phyloP scores from a whole-genome alignment of 2,888 invertebrate species.

The Kryphioiulus occultus region DNA sequence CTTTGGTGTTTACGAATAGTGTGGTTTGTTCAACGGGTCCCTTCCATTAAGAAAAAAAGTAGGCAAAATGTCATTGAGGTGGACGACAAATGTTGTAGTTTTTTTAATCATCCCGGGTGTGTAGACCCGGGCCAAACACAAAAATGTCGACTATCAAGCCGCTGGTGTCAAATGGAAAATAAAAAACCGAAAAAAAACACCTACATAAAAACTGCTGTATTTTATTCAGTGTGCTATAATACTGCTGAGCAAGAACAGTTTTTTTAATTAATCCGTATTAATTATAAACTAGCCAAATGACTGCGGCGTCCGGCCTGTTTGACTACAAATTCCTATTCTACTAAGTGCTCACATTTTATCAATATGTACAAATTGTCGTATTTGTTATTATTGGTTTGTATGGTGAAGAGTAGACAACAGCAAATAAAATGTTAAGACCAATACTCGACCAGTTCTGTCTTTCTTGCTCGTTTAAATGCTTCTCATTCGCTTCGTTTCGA shows the following conservation, averaged over 20 bases:
- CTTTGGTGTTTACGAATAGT: constrained; percentile 50
- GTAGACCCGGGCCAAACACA: constrained; percentile 31
- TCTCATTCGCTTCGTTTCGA: background rate
- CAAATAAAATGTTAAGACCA: constrained; percentile 54
- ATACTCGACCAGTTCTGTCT: constrained; percentile 11
- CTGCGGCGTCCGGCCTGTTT: constrained; percentile 47
- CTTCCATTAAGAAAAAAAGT: constrained; percentile 43
- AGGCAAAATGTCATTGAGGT: constrained; percentile 42
- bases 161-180: constrained; percentile 8
- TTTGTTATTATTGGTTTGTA: constrained; percentile 55
- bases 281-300: constrained; percentile 39
- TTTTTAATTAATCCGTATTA: constrained; percentile 39
- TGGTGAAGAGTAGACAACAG: constrained; percentile 54
- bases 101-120: constrained; percentile 29
- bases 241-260: constrained; percentile 39
- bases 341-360: constrained; percentile 54
- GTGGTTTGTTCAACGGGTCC: constrained; percentile 51
- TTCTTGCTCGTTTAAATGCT: background rate
- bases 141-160: constrained; percentile 35
- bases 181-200: background rate
- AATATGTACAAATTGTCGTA: constrained; percentile 55
- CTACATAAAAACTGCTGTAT: constrained; percentile 33
- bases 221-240: constrained; percentile 36
- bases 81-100: constrained; percentile 42
- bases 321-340: constrained; percentile 53